Conservation (phyloP, 1,140 invertebrate species). For the Solenopsis invicta region DNA sequence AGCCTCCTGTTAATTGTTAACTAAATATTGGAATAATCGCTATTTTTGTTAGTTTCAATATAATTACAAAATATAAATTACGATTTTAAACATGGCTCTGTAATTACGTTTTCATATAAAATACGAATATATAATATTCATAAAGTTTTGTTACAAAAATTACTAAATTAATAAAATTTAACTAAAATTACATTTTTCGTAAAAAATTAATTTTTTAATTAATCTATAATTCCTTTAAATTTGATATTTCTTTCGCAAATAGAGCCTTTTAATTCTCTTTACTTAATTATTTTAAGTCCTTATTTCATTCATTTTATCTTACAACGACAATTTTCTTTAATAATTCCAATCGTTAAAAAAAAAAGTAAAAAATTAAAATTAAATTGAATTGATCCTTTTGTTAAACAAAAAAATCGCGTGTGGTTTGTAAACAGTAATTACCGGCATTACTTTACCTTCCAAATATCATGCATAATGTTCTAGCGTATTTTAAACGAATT, state of each 20-base stretch:
- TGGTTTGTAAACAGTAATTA: not conserved
- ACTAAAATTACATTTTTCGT: not conserved
- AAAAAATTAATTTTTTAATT: not conserved
- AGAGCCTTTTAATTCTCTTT: not conserved
- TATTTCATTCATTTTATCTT: not conserved
- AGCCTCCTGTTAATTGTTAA: not conserved
- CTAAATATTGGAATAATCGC: not conserved
- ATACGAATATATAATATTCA: not conserved
- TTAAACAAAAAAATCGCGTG: too few species aligned
- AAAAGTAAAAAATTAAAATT: not conserved
- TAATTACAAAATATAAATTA: not conserved
- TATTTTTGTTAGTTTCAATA: not conserved
- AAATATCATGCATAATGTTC: not conserved
- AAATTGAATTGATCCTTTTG: not conserved
- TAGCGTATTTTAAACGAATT: not conserved
- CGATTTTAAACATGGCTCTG: not conserved
- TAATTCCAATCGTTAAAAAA: not conserved
- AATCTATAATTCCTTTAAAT: too few species aligned
- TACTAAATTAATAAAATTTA: not conserved
- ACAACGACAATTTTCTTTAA: not conserved
- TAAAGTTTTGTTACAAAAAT: not conserved
- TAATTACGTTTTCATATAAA: not conserved
- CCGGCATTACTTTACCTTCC: not conserved
- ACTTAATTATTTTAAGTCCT: not conserved
- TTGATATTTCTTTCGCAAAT: too few species aligned